Percentiles rank a stretch among this genome's conserved stretches.
Evolutionary conservation across 2,113 vertebrate species (phyloP).

Genomic region (rat (Rattus norvegicus)): GRCr8 NC_086024.1:49017501-49018000

Average conservation of each 20-base stretch:
- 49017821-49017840: neutral
- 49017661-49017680: neutral
- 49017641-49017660: neutral
- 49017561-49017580: neutral
- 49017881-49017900: neutral
- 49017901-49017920: neutral
- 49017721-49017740: neutral
- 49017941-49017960: neutral
- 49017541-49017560: neutral
- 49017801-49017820: no score
- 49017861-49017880: neutral
- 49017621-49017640: neutral
- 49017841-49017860: neutral
- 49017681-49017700: neutral
- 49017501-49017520: neutral
- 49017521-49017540: neutral
- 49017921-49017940: neutral
- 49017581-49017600: neutral
- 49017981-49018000: neutral
- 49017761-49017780: neutral
- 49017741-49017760: neutral
- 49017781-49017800: neutral
- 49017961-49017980: neutral
- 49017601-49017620: neutral
- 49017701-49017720: neutral